Conservation (phyloP, 2,888 invertebrate genomes). For the Cosmorhoe ocellata region DNA sequence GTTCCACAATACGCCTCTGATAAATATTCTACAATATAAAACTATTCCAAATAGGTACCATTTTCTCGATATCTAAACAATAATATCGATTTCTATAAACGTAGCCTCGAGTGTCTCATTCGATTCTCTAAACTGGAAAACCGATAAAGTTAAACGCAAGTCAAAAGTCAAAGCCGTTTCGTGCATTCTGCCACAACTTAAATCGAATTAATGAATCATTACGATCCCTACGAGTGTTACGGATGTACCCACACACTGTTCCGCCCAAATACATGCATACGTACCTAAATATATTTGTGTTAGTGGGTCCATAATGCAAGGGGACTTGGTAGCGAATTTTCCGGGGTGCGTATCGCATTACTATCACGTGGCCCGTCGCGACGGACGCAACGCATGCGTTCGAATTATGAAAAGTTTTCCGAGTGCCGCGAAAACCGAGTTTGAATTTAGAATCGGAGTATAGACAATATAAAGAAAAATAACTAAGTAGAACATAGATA, state of each 20-base stretch:
- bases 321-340: conserved; percentile 64
- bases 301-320: conserved; percentile 41
- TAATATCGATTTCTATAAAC: too few species aligned
- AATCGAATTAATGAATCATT: conserved; percentile 72
- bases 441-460: conserved; percentile 1
- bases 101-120: too few species aligned
- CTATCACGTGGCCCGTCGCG: conserved; percentile 74
- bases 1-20: too few species aligned
- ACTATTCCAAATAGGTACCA: too few species aligned
- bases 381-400: conserved; percentile 69
- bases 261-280: not conserved
- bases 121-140: not conserved
- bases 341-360: conserved; percentile 68
- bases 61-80: too few species aligned
- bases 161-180: conserved; percentile 59
- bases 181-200: conserved; percentile 40
- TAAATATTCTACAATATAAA: too few species aligned
- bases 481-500: too few species aligned
- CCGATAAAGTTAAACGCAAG: conserved; percentile 29
- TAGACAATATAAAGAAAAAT: not conserved
- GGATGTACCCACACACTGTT: conserved; percentile 13
- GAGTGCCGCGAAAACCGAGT: conserved; percentile 7
- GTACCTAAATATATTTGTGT: conserved; percentile 2
- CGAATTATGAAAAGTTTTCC: conserved; percentile 43
- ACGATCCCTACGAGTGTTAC: conserved; percentile 60